Percentiles rank a stretch among this genome's conserved stretches.
phyloP scores from a whole-genome alignment of 1,140 invertebrate species.

The Paraescarpia echinospica region DNA sequence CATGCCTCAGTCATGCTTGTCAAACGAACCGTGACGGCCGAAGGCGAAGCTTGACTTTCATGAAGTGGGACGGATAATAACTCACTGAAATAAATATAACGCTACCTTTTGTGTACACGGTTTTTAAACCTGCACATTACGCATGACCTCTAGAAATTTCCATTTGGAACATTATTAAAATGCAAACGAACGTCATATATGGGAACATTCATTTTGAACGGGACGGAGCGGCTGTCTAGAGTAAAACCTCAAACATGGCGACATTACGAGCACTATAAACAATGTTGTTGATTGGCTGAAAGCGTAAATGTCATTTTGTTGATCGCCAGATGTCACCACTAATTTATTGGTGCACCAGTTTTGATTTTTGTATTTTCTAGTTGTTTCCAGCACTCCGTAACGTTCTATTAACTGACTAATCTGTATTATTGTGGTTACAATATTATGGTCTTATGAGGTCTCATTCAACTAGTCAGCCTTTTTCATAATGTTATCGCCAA shows the following conservation, averaged over 20 bases:
- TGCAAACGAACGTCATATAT: not conserved
- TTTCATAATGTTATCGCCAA: too few relatives aligned
- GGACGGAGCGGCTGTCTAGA: not conserved
- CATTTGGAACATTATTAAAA: not conserved
- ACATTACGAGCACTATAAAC: not conserved
- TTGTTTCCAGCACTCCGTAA: too few relatives aligned
- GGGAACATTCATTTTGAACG: not conserved
- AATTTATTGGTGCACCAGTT: not conserved
- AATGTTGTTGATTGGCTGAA: not conserved
- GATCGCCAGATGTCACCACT: not conserved
- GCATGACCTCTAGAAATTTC: not conserved
- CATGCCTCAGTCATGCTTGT: not conserved
- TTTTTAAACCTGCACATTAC: not conserved
- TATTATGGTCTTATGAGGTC: too few relatives aligned
- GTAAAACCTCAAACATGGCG: not conserved
- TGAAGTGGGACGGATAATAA: not conserved
- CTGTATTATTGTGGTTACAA: too few relatives aligned
- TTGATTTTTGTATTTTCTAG: too few relatives aligned
- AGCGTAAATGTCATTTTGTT: not conserved
- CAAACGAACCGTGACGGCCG: slow-evolving; percentile 3
- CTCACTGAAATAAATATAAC: not conserved
- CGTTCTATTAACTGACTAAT: too few relatives aligned
- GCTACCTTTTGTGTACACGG: not conserved
- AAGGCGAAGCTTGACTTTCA: not conserved
- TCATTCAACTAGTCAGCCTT: too few relatives aligned